Conservation (phyloP, 2,113 vertebrate genomes). For the Columba janthina region DNA sequence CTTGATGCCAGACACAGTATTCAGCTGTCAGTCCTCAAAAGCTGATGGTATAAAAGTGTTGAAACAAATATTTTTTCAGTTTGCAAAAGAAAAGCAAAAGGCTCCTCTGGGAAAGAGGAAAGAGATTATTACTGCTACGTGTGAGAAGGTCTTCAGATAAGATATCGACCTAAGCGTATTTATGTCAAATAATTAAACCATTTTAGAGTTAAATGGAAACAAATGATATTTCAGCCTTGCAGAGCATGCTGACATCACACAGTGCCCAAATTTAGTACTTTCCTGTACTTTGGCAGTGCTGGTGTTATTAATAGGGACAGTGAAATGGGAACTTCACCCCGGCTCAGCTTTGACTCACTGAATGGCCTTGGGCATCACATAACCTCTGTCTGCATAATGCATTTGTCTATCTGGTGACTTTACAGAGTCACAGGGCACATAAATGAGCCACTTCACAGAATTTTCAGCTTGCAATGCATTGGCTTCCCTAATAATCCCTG, state of each 20-base stretch:
- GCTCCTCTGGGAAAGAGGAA: background rate
- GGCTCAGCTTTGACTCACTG: slow-evolving; percentile 50
- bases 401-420: slow-evolving; percentile 29
- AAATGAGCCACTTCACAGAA: slow-evolving; percentile 19
- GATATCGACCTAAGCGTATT: background rate
- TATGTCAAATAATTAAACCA: background rate
- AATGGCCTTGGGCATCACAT: slow-evolving; percentile 58
- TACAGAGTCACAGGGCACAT: slow-evolving; percentile 4
- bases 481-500: background rate
- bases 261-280: slow-evolving; percentile 3
- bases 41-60: background rate
- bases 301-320: slow-evolving; percentile 51
- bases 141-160: background rate
- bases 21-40: background rate
- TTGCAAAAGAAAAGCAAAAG: background rate
- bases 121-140: background rate
- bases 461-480: background rate
- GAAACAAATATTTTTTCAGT: background rate
- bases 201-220: background rate
- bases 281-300: slow-evolving; percentile 7
- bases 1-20: background rate
- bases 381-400: slow-evolving; percentile 57
- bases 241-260: background rate
- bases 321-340: slow-evolving; percentile 42
- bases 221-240: background rate